Base-by-base conservation (phyloP, 2,888 invertebrate genomes). In the Athalia cordata region DNA sequence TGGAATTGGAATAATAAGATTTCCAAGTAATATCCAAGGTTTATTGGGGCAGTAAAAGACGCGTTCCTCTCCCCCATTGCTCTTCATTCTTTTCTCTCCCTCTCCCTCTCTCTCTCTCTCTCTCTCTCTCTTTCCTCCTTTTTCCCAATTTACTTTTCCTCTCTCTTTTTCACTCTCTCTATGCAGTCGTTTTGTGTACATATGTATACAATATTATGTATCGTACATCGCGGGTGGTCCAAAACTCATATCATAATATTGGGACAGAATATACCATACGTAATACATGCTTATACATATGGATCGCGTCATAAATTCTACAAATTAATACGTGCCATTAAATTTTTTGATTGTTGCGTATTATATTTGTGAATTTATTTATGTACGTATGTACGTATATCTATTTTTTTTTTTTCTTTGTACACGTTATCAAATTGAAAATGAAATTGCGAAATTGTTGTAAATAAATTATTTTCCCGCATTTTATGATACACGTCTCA, bases 1-100 rank as follows among this genome's bases (percentile, higher is more conserved):
- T 59, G 65, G 70, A 79, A 77, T 78, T 78, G 59, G 72, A 75
- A 78, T 81, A 78, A 81, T 81, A 78, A 79, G 76, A 79, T 79
- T 81, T 78, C 52, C 57, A 74, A 57, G 62, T 77, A 77, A 77
- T 77, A 77, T 77, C 77, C 77, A 61, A 64, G 75, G 62, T 75
- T 64, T 75, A 75, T 62, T 64, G 75, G 75, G 75, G 75, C 52
- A 75, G 62, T 75, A 75, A 75, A 75, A 75, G 75, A 62, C 75
- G 75, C 62, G 52, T 57, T 59, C 72, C 57, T 57, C 6, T 61
- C 62, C 59, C 15, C 59, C 47, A 7, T n/a, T 55, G 4, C n/a
- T 6, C 62, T 29, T 13, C 8, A n/a, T 4, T 62, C 13, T n/a
- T 15, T 4, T 62, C 15, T 15, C 62, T 15, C 3, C 64, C 50